phyloP scores from a whole-genome alignment of 2,797 vertebrate genomes.

The Myripristis murdjan region DNA sequence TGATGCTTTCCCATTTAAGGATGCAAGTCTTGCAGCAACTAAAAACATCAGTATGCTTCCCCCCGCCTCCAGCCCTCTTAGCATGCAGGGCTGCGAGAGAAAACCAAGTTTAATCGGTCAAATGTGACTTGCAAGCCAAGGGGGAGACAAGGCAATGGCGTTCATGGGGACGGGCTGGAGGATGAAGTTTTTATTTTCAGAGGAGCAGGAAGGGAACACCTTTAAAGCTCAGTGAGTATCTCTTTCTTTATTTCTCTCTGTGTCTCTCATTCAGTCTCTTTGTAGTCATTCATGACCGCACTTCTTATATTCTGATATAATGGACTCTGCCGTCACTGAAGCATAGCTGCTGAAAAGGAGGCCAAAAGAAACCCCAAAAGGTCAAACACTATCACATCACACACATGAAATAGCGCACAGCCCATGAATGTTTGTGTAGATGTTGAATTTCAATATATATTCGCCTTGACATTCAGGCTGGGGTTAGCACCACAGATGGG shows the following conservation, averaged over 20 bases:
- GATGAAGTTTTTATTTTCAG: neutral
- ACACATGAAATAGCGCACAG: neutral
- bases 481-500: neutral
- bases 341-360: neutral
- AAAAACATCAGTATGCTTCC: slow-evolving; percentile 32
- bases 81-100: slow-evolving; percentile 28
- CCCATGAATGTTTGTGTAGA: neutral
- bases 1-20: slow-evolving; percentile 27
- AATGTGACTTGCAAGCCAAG: slow-evolving; percentile 30
- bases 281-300: neutral
- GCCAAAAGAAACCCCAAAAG: neutral
- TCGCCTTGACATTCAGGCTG: neutral
- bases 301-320: neutral
- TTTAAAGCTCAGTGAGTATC: neutral
- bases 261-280: neutral
- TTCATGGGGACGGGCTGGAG: neutral
- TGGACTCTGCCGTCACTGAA: neutral
- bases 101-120: slow-evolving; percentile 40
- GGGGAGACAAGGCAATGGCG: neutral
- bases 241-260: neutral
- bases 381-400: slow-evolving; percentile 10
- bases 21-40: slow-evolving; percentile 14
- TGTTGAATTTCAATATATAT: neutral
- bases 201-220: neutral
- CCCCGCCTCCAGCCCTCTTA: slow-evolving; percentile 20